These are phyloP conservation scores for Micrasema minimum DNA, from an alignment of 1,140 invertebrate species.

Conservation along the genomic window DNA sequence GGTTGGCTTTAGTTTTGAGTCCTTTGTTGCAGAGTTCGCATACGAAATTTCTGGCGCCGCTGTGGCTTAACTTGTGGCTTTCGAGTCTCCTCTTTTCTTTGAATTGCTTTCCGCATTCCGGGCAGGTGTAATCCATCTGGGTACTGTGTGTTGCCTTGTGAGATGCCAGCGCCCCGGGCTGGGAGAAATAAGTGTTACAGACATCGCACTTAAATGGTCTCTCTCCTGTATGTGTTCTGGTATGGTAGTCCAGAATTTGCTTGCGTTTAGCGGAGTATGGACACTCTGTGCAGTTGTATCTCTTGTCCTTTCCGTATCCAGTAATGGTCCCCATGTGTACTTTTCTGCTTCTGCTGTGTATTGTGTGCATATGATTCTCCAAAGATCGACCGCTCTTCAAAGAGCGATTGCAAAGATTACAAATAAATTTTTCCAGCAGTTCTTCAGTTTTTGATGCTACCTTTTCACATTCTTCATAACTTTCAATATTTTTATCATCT, in stretches of 20 bases:
- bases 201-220: slow-evolving; percentile 66
- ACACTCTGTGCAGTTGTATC: slow-evolving; percentile 62
- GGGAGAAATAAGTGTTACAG: slow-evolving; percentile 70
- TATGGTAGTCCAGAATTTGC: slow-evolving; percentile 63
- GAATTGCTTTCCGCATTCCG: slow-evolving; percentile 72
- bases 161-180: slow-evolving; percentile 63
- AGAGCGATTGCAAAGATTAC: slow-evolving; percentile 25
- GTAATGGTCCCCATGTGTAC: slow-evolving; percentile 56
- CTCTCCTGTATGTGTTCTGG: slow-evolving; percentile 67
- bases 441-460: background rate
- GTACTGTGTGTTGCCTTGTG: slow-evolving; percentile 65
- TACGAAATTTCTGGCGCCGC: slow-evolving; percentile 57
- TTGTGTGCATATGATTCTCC: slow-evolving; percentile 17
- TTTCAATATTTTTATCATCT: background rate
- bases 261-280: slow-evolving; percentile 61
- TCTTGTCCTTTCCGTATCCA: slow-evolving; percentile 58
- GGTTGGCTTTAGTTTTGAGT: slow-evolving; percentile 60
- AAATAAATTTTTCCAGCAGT: slow-evolving; percentile 12
- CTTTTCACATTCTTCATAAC: background rate
- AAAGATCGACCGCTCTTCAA: slow-evolving; percentile 25
- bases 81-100: slow-evolving; percentile 63
- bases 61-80: slow-evolving; percentile 61
- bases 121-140: slow-evolving; percentile 67
- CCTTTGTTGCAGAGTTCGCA: slow-evolving; percentile 58
- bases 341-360: slow-evolving; percentile 55